Percentiles rank a stretch among this genome's conserved stretches.
phyloP scores from a whole-genome alignment of 1,140 invertebrate genomes.

The Platyura marginata region DNA sequence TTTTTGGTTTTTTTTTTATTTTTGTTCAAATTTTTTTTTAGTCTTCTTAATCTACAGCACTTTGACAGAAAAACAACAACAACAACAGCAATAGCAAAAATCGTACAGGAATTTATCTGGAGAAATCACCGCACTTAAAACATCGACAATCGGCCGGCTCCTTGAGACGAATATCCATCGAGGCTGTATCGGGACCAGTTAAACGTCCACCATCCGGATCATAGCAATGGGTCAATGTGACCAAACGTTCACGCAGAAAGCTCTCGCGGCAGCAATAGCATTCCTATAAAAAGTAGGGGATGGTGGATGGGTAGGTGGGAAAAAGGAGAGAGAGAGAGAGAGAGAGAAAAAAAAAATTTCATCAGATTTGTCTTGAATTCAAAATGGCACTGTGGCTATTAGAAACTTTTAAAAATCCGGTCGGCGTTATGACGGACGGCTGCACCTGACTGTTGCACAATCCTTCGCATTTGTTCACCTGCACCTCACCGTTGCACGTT shows the following conservation, averaged over 20 bases:
- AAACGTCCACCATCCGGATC: slow-evolving; percentile 66
- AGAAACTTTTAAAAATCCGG: slow-evolving; percentile 84
- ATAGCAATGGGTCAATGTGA: slow-evolving; percentile 71
- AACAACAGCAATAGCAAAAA: too few species aligned
- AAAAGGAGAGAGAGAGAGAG: too few species aligned
- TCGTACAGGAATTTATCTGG: slow-evolving; percentile 29
- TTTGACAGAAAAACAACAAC: neutral
- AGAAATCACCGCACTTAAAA: slow-evolving; percentile 65
- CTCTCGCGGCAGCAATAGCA: slow-evolving; percentile 82
- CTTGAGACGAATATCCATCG: slow-evolving; percentile 61
- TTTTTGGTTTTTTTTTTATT: too few species aligned
- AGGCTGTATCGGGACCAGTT: slow-evolving; percentile 29
- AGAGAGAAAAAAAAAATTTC: too few species aligned
- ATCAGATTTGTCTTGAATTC: too few species aligned
- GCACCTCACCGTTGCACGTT: slow-evolving; percentile 72
- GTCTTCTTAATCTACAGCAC: too few species aligned
- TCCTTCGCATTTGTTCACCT: slow-evolving; percentile 78
- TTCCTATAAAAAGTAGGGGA: too few species aligned
- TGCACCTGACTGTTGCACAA: slow-evolving; percentile 78
- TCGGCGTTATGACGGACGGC: slow-evolving; percentile 68
- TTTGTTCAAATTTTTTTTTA: too few species aligned
- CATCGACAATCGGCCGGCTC: slow-evolving; percentile 81
- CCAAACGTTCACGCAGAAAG: slow-evolving; percentile 54
- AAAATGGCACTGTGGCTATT: too few species aligned
- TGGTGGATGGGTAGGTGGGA: too few species aligned